phyloP scores from a whole-genome alignment of 2,888 invertebrate genomes.

The Habroteleia sp. region DNA sequence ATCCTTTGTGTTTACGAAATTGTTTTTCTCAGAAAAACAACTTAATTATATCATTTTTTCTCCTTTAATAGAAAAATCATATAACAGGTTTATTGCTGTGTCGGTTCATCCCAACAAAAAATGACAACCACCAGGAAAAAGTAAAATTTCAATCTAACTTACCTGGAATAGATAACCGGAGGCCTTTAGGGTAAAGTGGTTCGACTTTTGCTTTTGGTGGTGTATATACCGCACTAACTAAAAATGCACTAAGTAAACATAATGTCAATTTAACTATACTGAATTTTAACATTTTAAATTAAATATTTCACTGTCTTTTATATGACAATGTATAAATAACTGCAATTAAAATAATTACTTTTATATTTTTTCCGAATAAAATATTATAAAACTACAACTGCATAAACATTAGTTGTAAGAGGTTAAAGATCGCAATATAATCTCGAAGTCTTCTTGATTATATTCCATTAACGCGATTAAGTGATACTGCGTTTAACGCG shows the following conservation, averaged over 20 bases:
- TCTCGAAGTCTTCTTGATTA: constrained; percentile 20
- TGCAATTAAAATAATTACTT: no score
- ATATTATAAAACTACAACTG: not conserved
- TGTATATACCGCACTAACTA: constrained; percentile 20
- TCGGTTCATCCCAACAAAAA: constrained; percentile 14
- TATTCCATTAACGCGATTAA: constrained; percentile 13
- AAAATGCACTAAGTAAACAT: constrained; percentile 1
- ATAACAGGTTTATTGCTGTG: constrained; percentile 9
- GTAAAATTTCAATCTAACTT: constrained; percentile 65
- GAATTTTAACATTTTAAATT: constrained; percentile 6
- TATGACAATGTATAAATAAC: no score
- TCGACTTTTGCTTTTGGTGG: constrained; percentile 81
- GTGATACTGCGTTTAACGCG: constrained; percentile 18
- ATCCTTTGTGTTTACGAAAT: not conserved
- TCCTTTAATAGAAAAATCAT: constrained; percentile 7
- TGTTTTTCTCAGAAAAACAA: constrained; percentile 4
- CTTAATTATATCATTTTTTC: constrained; percentile 6
- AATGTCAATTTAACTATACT: constrained; percentile 2
- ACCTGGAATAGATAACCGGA: constrained; percentile 85
- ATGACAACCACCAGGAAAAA: constrained; percentile 4
- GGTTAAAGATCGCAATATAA: constrained; percentile 46
- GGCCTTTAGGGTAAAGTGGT: constrained; percentile 84
- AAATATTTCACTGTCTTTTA: not conserved
- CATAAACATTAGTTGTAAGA: constrained; percentile 11
- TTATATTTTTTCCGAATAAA: no score